Evolutionary conservation across 2,888 invertebrate genomes (phyloP).

Genomic region (Drosophila tripunctata): DNA sequence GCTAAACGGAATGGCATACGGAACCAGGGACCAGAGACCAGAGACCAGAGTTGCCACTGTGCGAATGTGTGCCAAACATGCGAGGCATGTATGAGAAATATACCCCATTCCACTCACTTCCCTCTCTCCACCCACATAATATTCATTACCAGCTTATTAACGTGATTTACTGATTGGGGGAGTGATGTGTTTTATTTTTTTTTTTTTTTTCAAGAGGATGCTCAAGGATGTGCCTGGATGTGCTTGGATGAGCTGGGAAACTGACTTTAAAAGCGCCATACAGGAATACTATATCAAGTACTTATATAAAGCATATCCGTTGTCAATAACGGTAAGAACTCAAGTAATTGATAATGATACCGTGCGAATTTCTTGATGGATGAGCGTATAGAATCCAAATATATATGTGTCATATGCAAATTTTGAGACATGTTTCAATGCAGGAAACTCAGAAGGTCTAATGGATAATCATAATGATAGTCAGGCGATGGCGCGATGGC

Average conservation of each 20-base stretch:
- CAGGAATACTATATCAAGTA: not conserved
- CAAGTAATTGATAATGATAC: slow-evolving; percentile 58
- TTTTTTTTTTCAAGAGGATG: slow-evolving; percentile 28
- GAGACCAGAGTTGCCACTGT: slow-evolving; percentile 32
- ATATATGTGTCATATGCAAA: slow-evolving; percentile 49
- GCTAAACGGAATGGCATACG: slow-evolving; percentile 26
- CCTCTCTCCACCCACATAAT: slow-evolving; percentile 45
- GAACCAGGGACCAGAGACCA: slow-evolving; percentile 13
- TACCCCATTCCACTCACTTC: not conserved
- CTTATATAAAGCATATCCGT: slow-evolving; percentile 61
- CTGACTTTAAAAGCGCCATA: slow-evolving; percentile 75
- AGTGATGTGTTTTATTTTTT: slow-evolving; percentile 49
- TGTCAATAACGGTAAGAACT: slow-evolving; percentile 63
- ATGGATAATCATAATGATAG: not conserved
- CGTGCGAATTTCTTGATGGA: slow-evolving; percentile 72
- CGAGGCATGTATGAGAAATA: slow-evolving; percentile 35
- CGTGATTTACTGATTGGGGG: slow-evolving; percentile 74
- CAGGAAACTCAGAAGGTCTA: slow-evolving; percentile 29
- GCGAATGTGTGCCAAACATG: slow-evolving; percentile 77
- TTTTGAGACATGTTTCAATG: slow-evolving; percentile 15
- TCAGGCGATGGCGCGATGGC: not conserved
- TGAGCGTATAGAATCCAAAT: slow-evolving; percentile 31
- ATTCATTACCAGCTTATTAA: slow-evolving; percentile 77
- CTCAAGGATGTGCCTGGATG: slow-evolving; percentile 43
- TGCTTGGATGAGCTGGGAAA: slow-evolving; percentile 63